Percentiles rank a stretch among this genome's conserved stretches.
Conservation (phyloP, 2,888 invertebrate genomes). For the Mycalesis mineus region DNA sequence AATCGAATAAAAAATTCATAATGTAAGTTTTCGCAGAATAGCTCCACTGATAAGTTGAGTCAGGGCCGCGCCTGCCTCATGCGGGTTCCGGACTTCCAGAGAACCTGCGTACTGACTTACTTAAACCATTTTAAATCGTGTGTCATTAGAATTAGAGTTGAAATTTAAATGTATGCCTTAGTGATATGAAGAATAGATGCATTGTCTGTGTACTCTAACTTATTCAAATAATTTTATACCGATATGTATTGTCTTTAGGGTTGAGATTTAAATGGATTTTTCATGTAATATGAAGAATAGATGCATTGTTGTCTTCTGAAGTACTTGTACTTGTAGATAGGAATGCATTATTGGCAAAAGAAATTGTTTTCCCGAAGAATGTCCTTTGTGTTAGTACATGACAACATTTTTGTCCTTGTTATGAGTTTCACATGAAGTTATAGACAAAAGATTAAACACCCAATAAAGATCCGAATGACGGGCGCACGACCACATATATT, state of each 20-base stretch:
- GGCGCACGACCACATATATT: no score
- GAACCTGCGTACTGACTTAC: slow-evolving; percentile 28
- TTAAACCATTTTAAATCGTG: not conserved
- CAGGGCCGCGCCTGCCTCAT: slow-evolving; percentile 53
- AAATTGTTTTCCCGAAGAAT: not conserved
- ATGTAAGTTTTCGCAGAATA: slow-evolving; percentile 31
- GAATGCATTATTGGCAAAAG: not conserved
- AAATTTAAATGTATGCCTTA: not conserved
- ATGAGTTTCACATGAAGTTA: no score
- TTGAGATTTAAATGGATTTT: slow-evolving; percentile 1
- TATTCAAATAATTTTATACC: not conserved
- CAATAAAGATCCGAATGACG: no score
- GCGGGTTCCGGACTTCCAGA: slow-evolving; percentile 59
- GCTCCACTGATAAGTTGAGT: slow-evolving; percentile 45
- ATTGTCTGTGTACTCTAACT: no score
- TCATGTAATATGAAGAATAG: slow-evolving; percentile 16
- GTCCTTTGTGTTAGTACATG: not conserved
- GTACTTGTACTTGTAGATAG: slow-evolving; percentile 1
- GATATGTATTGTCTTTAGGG: not conserved
- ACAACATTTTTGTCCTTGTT: not conserved
- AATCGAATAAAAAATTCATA: not conserved
- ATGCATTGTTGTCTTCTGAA: slow-evolving; percentile 15
- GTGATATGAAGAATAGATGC: slow-evolving; percentile 16
- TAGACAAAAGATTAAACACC: no score
- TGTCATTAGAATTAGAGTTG: not conserved